These are phyloP conservation scores for Heliocidaris erythrogramma DNA, from an alignment of 35 echinoderm and acorn worm genomes.

Conservation along the genomic window DNA sequence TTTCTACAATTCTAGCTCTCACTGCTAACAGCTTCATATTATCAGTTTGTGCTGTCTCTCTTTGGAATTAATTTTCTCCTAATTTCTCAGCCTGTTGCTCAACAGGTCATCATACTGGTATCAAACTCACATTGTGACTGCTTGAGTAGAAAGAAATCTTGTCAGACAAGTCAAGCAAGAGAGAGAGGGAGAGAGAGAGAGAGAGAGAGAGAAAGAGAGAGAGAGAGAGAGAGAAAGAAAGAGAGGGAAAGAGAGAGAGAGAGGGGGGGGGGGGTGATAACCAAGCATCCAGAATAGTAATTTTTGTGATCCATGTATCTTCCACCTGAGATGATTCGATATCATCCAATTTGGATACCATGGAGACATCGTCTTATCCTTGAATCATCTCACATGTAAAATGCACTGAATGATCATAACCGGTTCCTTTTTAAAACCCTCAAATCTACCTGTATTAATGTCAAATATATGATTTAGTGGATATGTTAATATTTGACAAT, in stretches of 20 bases:
- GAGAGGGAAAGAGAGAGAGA: neutral
- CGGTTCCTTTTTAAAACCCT: too few species aligned
- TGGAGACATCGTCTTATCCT: neutral
- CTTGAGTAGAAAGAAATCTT: neutral
- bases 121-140: neutral
- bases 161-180: neutral
- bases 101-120: neutral
- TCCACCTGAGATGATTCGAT: neutral
- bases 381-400: too few species aligned
- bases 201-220: neutral
- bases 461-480: too few species aligned
- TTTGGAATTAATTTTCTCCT: neutral
- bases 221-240: neutral
- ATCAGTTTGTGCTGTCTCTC: neutral
- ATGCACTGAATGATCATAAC: too few species aligned
- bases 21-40: neutral
- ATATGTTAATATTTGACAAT: too few species aligned
- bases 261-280: too few species aligned
- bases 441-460: too few species aligned
- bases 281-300: neutral
- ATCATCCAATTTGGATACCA: neutral
- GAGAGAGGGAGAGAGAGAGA: neutral
- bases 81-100: neutral
- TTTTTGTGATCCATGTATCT: neutral
- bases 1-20: too few species aligned